phyloP scores from a whole-genome alignment of 2,113 vertebrate species.

The Vombatus ursinus region DNA sequence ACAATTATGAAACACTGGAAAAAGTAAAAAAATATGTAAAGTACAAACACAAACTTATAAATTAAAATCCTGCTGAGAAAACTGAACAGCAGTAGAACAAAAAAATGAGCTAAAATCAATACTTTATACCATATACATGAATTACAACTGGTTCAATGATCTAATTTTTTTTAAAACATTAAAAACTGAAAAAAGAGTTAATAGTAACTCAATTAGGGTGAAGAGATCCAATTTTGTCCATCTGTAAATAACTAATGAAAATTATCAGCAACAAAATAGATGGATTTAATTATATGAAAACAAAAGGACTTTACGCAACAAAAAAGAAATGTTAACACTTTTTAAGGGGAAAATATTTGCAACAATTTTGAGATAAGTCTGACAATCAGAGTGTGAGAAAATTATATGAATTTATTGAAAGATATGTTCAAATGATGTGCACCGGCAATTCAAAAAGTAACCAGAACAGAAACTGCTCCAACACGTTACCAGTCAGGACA shows the following conservation, averaged over 20 bases:
- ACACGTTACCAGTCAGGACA: not conserved
- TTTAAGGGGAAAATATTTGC: not conserved
- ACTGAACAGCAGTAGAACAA: not conserved
- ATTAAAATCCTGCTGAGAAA: not conserved
- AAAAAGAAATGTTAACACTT: not conserved
- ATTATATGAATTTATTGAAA: not conserved
- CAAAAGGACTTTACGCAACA: not conserved
- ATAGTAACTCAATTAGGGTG: not conserved
- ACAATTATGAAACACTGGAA: not conserved
- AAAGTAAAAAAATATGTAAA: not conserved
- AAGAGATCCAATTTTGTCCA: not conserved
- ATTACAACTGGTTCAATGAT: not conserved
- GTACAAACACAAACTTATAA: not conserved
- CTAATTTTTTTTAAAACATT: not conserved
- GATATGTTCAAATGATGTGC: not conserved
- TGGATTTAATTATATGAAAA: not conserved
- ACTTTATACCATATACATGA: not conserved
- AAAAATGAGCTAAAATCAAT: not conserved
- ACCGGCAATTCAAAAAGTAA: not conserved
- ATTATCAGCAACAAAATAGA: not conserved
- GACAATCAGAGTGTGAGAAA: not conserved
- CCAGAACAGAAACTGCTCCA: not conserved
- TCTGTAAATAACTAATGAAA: not conserved
- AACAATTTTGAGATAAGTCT: not conserved
- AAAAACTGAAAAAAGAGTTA: not conserved